A percentile compares a stretch with the other conserved stretches of the same genome.
Evolutionary conservation across 53 echinoderm and acorn worm species (phyloP).

Genomic region (Arbacia lixula): DNA sequence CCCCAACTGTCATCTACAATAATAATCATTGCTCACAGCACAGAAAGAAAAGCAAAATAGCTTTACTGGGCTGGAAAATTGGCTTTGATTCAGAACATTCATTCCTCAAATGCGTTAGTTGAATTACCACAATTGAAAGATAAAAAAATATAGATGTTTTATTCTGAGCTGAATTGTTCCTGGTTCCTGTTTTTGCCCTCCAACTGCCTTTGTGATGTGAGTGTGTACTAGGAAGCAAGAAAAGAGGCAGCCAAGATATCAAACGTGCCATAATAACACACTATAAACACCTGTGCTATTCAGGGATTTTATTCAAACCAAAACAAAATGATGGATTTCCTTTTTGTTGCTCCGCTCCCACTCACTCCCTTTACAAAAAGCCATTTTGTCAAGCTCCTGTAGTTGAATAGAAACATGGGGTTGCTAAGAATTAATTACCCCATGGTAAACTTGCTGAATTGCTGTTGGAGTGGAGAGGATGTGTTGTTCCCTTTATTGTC

Average conservation of each 20-base stretch:
- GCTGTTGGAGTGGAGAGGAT: no score
- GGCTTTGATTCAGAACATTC: slow-evolving; percentile 37
- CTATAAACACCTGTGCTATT: slow-evolving; percentile 29
- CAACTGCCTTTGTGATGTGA: no score
- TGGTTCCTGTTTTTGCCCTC: no score
- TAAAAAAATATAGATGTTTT: no score
- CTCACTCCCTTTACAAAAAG: no score
- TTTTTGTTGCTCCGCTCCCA: not conserved
- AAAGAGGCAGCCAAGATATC: slow-evolving; percentile 5
- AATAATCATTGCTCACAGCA: slow-evolving; percentile 24
- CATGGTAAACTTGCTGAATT: slow-evolving; percentile 28
- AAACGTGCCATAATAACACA: slow-evolving; percentile 21
- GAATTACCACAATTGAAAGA: not conserved
- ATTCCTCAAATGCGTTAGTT: slow-evolving; percentile 8
- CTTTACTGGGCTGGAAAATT: slow-evolving; percentile 49
- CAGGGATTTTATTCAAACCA: not conserved
- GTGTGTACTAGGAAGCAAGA: not conserved
- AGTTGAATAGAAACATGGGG: slow-evolving; percentile 8
- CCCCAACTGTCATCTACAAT: slow-evolving; percentile 28
- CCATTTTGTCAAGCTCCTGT: slow-evolving; percentile 2
- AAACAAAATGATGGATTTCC: slow-evolving; percentile 27
- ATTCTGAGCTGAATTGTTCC: no score
- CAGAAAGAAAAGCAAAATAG: not conserved
- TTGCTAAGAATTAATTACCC: slow-evolving; percentile 31
- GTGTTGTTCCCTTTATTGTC: no score